Conservation (phyloP, 2,797 vertebrate genomes). For the Sparidentex hasta region DNA sequence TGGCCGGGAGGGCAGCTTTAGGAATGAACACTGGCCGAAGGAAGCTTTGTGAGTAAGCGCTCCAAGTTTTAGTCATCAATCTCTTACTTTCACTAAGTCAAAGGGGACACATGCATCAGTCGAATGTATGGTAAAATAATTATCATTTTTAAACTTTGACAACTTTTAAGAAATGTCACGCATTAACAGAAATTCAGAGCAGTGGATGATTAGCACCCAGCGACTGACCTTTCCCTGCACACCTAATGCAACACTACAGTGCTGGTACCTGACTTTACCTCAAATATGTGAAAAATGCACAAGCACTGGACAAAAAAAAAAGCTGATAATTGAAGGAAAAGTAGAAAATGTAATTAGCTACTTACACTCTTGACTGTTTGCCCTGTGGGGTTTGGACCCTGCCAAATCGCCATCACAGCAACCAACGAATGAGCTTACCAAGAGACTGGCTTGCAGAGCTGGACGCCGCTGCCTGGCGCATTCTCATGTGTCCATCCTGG, state of each 20-base stretch:
- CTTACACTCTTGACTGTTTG: conserved; percentile 15
- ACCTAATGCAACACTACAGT: neutral
- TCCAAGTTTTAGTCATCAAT: conserved; percentile 56
- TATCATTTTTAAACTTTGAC: neutral
- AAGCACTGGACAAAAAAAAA: neutral
- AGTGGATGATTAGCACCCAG: neutral
- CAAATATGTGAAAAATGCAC: neutral
- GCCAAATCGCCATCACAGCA: conserved; percentile 31
- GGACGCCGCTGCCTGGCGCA: conserved; percentile 11
- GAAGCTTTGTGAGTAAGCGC: conserved; percentile 56
- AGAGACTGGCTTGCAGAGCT: conserved; percentile 30
- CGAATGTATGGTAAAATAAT: neutral
- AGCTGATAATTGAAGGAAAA: conserved; percentile 6
- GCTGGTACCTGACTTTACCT: neutral
- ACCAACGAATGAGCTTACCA: conserved; percentile 11
- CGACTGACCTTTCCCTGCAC: neutral
- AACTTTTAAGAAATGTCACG: neutral
- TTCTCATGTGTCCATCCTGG: conserved; percentile 33
- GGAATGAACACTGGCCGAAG: conserved; percentile 25
- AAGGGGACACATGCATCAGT: too few relatives aligned
- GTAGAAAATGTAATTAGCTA: conserved; percentile 11
- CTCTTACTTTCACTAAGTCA: conserved; percentile 2
- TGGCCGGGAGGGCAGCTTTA: conserved; percentile 39
- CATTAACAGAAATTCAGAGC: neutral
- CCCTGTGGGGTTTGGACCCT: conserved; percentile 1